Percentiles rank a stretch among this genome's conserved stretches.
Evolutionary conservation across 2,797 vertebrate genomes (phyloP).

Genomic region (Phoeniculus purpureus): DNA sequence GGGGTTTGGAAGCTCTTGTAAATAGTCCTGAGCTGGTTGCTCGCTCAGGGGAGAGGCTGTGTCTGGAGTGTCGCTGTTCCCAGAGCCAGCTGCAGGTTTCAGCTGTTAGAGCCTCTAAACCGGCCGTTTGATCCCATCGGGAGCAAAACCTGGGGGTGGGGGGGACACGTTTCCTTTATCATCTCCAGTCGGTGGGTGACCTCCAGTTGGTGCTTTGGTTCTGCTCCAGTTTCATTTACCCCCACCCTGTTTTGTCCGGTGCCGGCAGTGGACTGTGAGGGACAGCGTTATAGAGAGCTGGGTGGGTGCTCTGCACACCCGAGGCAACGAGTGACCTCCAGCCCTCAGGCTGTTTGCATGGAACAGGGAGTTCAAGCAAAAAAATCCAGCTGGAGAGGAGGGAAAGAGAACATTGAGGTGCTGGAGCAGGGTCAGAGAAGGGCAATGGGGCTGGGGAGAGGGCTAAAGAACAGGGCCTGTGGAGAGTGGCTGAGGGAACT

Average conservation of each 20-base stretch:
- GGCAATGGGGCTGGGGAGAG: no score
- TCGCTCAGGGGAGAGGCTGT: background rate
- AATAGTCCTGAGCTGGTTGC: background rate
- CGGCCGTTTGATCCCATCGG: background rate
- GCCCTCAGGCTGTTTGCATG: accelerated
- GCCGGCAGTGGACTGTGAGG: background rate
- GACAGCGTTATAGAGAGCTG: background rate
- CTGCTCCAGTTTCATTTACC: background rate
- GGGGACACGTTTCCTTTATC: accelerated
- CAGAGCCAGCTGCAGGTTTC: no score
- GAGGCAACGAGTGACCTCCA: accelerated
- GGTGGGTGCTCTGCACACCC: background rate
- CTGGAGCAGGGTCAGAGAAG: no score
- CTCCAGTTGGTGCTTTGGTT: background rate
- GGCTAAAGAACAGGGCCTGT: no score
- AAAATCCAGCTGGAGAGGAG: background rate
- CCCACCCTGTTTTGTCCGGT: no score
- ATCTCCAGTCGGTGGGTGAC: accelerated
- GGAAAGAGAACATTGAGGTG: no score
- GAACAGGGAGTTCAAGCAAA: background rate
- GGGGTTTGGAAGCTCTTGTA: background rate
- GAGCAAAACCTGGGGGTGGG: background rate
- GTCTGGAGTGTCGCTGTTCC: background rate
- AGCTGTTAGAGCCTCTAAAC: background rate
- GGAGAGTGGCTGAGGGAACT: no score